Conservation (phyloP, 1,140 invertebrate genomes). For the Lordiphosa clarofinis region DNA sequence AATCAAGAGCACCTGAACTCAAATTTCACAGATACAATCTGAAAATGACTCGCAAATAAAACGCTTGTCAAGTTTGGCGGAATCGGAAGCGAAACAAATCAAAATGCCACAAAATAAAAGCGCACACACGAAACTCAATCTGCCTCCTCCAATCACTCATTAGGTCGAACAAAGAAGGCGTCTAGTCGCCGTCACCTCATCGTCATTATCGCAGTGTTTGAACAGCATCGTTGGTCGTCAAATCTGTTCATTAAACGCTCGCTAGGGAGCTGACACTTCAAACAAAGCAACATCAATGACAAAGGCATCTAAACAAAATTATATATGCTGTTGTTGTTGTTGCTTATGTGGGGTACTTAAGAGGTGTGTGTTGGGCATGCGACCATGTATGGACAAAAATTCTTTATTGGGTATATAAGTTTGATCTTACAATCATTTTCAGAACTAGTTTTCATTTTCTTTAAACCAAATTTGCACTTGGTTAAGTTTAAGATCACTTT, state of each 20-base stretch:
- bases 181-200: constrained; percentile 13
- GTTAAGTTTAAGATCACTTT: too few relatives aligned
- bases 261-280: constrained; percentile 28
- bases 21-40: constrained; percentile 53
- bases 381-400: too few relatives aligned
- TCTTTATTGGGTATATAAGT: too few relatives aligned
- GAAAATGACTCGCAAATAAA: constrained; percentile 51
- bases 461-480: too few relatives aligned
- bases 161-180: constrained; percentile 52
- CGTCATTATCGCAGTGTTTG: constrained; percentile 23
- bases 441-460: too few relatives aligned
- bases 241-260: neutral
- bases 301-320: constrained; percentile 22
- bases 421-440: too few relatives aligned
- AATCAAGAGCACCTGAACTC: constrained; percentile 15
- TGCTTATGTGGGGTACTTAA: neutral
- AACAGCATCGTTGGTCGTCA: constrained; percentile 18
- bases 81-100: constrained; percentile 71
- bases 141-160: constrained; percentile 37
- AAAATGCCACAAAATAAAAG: constrained; percentile 50
- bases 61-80: constrained; percentile 20
- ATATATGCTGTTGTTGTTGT: constrained; percentile 33
- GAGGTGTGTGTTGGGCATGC: too few relatives aligned
- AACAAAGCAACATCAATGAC: constrained; percentile 39
- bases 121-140: constrained; percentile 37